These are phyloP conservation scores for Danaus chrysippus DNA, from an alignment of 2,888 invertebrate species.

Conservation along the genomic window DNA sequence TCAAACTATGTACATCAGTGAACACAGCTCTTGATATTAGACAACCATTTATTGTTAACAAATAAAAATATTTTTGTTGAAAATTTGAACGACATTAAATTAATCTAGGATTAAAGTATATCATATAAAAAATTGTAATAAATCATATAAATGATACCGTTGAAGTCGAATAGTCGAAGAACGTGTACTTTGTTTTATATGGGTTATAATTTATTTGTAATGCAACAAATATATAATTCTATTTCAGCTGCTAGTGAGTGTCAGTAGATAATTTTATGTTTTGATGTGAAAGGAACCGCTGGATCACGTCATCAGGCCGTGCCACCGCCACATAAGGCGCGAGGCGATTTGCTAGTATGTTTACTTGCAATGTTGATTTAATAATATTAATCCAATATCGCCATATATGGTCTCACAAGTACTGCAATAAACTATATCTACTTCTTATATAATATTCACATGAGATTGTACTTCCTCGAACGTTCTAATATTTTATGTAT, in stretches of 20 bases:
- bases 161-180: constrained; percentile 4
- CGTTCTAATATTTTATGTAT: no score
- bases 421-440: constrained; percentile 9
- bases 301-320: constrained; percentile 45
- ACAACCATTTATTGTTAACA: no score
- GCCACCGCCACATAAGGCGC: constrained; percentile 39
- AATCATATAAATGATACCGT: background rate
- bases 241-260: no score
- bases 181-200: constrained; percentile 9
- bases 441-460: background rate
- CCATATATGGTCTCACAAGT: constrained; percentile 15
- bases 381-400: constrained; percentile 22
- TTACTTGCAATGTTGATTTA: constrained; percentile 30
- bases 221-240: background rate
- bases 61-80: no score
- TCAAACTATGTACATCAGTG: no score
- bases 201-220: constrained; percentile 12
- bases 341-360: constrained; percentile 35
- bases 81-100: no score
- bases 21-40: no score
- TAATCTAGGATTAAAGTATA: no score
- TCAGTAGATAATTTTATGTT: constrained; percentile 3
- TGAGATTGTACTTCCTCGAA: no score
- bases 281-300: constrained; percentile 37
- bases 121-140: background rate